A percentile compares a stretch with the other conserved stretches of the same genome.
Conservation (phyloP, 2,113 vertebrate species). For the Forbesichthys agassizii region DNA sequence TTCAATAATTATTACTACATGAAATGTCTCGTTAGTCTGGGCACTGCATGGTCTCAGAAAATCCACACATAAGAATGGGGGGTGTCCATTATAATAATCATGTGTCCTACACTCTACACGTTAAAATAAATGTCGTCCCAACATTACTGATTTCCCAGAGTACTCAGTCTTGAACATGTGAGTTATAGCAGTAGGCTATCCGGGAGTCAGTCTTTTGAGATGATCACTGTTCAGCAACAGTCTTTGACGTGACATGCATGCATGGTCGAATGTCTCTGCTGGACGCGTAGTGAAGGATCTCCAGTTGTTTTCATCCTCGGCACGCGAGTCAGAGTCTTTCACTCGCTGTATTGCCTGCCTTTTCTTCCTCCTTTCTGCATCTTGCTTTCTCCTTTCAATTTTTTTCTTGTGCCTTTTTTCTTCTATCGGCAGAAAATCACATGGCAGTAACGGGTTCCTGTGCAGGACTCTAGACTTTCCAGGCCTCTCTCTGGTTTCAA, state of each 20-base stretch:
- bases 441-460: slow-evolving; percentile 1
- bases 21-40: too few species aligned
- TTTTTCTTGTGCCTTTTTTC: not conserved
- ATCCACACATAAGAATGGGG: too few species aligned
- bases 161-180: not conserved
- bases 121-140: not conserved
- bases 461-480: slow-evolving; percentile 2
- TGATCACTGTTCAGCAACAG: not conserved
- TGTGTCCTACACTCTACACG: not conserved
- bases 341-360: not conserved
- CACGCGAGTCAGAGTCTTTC: not conserved
- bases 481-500: slow-evolving; percentile 1
- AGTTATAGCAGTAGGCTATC: not conserved
- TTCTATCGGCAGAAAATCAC: not conserved
- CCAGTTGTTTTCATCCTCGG: slow-evolving; percentile 1
- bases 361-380: not conserved
- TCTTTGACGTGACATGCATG: not conserved
- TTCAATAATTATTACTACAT: too few species aligned
- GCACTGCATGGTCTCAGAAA: too few species aligned
- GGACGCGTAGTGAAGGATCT: slow-evolving; percentile 3
- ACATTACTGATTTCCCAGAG: not conserved
- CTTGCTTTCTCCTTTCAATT: not conserved
- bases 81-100: too few species aligned
- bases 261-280: not conserved
- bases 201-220: not conserved